Percentiles rank a stretch among this genome's conserved stretches.
Conservation (phyloP, 2,113 vertebrate genomes). For the Carassius gibelio region DNA sequence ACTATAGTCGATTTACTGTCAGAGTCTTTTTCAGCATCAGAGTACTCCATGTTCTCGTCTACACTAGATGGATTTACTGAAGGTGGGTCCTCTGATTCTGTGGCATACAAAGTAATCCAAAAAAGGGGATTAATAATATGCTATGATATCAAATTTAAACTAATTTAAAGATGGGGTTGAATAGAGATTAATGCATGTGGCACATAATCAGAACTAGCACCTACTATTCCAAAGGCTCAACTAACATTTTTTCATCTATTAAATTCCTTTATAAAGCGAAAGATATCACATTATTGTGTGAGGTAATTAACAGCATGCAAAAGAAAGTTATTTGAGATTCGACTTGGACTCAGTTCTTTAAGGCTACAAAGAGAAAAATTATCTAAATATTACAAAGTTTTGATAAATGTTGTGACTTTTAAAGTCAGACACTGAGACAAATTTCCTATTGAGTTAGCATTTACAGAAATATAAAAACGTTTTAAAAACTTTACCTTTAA, state of each 20-base stretch:
- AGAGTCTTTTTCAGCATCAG: constrained; percentile 91
- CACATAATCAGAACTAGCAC: neutral
- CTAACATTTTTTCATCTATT: neutral
- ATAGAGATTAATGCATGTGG: neutral
- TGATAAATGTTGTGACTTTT: neutral
- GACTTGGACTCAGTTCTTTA: neutral
- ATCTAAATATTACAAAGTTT: neutral
- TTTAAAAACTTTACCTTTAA: too few species aligned
- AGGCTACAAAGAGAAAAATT: neutral
- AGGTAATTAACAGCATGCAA: neutral
- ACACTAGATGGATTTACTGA: constrained; percentile 95
- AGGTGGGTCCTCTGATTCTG: constrained; percentile 92
- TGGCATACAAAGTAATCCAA: constrained; percentile 43
- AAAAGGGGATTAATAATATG: neutral
- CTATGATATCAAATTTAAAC: neutral
- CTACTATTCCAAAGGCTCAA: neutral
- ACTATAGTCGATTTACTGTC: constrained; percentile 80
- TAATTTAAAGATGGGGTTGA: too few species aligned
- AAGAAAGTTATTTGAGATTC: neutral
- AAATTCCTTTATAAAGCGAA: neutral
- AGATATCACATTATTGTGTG: neutral
- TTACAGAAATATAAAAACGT: too few species aligned
- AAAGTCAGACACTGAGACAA: too few species aligned
- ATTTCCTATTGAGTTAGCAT: too few species aligned
- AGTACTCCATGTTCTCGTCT: constrained; percentile 90